Evolutionary conservation across 2,888 invertebrate species (phyloP).

Genomic region (Pasiphila rectangulata): DNA sequence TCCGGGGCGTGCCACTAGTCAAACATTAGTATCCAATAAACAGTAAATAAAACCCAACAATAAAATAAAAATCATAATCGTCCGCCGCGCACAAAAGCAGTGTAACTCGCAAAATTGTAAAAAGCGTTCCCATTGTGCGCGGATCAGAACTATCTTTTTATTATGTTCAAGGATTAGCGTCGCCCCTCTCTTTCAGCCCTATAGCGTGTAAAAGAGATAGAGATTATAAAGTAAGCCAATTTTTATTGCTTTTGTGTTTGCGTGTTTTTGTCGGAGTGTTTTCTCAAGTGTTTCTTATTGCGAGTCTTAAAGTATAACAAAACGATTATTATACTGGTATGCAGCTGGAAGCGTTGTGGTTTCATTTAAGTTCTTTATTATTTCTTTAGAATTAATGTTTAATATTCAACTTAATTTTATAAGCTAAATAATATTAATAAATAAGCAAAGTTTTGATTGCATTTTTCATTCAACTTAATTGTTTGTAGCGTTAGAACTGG

Average conservation of each 20-base stretch:
- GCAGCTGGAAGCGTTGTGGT: too few species aligned
- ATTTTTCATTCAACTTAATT: too few species aligned
- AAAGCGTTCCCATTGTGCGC: constrained; percentile 33
- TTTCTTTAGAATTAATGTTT: too few species aligned
- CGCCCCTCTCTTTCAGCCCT: constrained; percentile 33
- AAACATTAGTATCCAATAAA: constrained; percentile 12
- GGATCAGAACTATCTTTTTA: constrained; percentile 46
- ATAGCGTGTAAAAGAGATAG: constrained; percentile 30
- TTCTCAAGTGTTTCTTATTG: constrained; percentile 25
- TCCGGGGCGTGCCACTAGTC: constrained; percentile 16
- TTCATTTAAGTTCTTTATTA: too few species aligned
- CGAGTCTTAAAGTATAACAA: constrained; percentile 7
- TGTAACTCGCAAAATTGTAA: constrained; percentile 23
- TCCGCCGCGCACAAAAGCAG: constrained; percentile 20
- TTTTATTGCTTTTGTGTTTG: constrained; percentile 42
- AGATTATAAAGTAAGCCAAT: constrained; percentile 24
- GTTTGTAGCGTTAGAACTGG: too few species aligned
- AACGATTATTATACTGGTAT: constrained; percentile 1
- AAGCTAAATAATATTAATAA: too few species aligned
- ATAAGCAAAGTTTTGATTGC: too few species aligned
- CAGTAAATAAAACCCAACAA: constrained; percentile 12
- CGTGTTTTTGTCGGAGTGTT: constrained; percentile 19
- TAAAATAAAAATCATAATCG: constrained; percentile 17
- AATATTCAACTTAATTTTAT: too few species aligned
- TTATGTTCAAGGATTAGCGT: constrained; percentile 41